Evolutionary conservation across 1,140 invertebrate genomes (phyloP).

Genomic region (Bombus confusus): DNA sequence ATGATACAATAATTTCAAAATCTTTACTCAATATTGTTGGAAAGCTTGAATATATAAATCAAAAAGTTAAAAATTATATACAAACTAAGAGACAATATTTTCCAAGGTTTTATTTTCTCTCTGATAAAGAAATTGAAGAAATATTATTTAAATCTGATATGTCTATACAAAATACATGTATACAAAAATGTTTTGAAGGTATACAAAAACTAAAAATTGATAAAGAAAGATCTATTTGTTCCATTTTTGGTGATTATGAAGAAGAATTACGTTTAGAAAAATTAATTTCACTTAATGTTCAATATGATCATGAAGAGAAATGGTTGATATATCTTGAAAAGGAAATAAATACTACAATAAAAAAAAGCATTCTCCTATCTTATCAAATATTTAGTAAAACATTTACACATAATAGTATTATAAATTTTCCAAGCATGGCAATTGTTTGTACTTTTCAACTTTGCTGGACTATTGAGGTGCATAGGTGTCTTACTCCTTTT

Average conservation of each 20-base stretch:
- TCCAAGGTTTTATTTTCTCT: conserved; percentile 94
- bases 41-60: conserved; percentile 83
- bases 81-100: conserved; percentile 90
- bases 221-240: conserved; percentile 81
- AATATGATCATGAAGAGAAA: conserved; percentile 84
- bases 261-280: conserved; percentile 83
- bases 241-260: conserved; percentile 84
- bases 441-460: conserved; percentile 85
- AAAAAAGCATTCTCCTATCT: conserved; percentile 43
- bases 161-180: conserved; percentile 77
- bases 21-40: conserved; percentile 81
- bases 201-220: conserved; percentile 77
- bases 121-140: conserved; percentile 92
- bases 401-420: conserved; percentile 48
- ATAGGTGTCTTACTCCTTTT: conserved; percentile 76
- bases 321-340: conserved; percentile 84
- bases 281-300: conserved; percentile 80
- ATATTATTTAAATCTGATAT: conserved; percentile 86
- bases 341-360: conserved; percentile 58
- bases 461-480: conserved; percentile 85
- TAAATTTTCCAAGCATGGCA: conserved; percentile 80
- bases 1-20: conserved; percentile 81
- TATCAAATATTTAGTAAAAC: conserved; percentile 41
- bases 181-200: conserved; percentile 86
- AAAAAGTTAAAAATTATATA: conserved; percentile 87